These are phyloP conservation scores for Cirrhinus molitorella DNA, from an alignment of 2,797 vertebrate species.

Conservation along the genomic window DNA sequence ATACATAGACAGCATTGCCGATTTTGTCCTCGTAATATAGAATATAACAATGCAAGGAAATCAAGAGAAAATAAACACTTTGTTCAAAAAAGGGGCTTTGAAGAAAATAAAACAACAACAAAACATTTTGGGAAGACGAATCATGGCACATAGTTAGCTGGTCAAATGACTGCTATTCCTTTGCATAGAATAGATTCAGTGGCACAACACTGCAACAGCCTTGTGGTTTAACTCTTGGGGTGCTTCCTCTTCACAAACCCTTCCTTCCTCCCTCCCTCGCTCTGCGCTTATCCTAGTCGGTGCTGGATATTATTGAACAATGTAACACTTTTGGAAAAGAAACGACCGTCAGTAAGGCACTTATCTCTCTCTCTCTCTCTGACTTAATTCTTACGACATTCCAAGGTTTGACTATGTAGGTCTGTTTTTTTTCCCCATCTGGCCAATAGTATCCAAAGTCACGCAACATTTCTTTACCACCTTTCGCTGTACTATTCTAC, in stretches of 20 bases:
- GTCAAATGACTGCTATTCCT: constrained; percentile 84
- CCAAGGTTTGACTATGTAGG: constrained; percentile 72
- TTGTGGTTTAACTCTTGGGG: constrained; percentile 69
- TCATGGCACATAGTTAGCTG: constrained; percentile 87
- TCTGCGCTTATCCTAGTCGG: constrained; percentile 72
- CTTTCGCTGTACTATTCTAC: constrained; percentile 66
- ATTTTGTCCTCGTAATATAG: constrained; percentile 67
- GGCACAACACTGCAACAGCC: constrained; percentile 68
- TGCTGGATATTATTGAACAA: constrained; percentile 82
- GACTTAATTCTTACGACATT: constrained; percentile 61
- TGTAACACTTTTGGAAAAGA: constrained; percentile 73
- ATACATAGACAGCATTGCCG: constrained; percentile 70
- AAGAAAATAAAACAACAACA: constrained; percentile 68
- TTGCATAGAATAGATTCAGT: constrained; percentile 86
- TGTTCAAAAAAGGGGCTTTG: constrained; percentile 75
- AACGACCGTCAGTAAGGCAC: constrained; percentile 85
- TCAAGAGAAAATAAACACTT: constrained; percentile 65
- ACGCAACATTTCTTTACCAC: constrained; percentile 67
- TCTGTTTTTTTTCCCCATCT: constrained; percentile 63
- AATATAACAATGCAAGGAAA: constrained; percentile 58
- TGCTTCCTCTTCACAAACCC: constrained; percentile 66
- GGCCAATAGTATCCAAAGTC: constrained; percentile 76
- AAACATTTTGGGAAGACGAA: constrained; percentile 85
- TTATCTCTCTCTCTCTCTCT: constrained; percentile 72
- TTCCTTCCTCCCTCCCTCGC: constrained; percentile 70